phyloP scores from a whole-genome alignment of 2,113 vertebrate species.

The Calyptomena viridis region DNA sequence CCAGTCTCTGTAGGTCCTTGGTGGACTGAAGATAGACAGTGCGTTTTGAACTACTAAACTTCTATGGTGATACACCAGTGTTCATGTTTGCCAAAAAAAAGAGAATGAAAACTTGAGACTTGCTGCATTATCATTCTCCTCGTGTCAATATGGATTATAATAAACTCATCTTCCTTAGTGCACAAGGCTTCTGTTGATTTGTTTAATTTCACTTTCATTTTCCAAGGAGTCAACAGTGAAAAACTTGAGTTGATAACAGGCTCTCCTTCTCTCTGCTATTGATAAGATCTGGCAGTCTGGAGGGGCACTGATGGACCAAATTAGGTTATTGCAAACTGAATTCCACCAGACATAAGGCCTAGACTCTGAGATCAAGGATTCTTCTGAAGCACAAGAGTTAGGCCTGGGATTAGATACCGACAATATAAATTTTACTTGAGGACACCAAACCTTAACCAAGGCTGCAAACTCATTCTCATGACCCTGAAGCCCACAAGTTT shows the following conservation, averaged over 20 bases:
- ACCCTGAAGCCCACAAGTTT: not conserved
- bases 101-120: not conserved
- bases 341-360: not conserved
- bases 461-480: not conserved
- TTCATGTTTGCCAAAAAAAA: not conserved
- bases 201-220: not conserved
- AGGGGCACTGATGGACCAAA: not conserved
- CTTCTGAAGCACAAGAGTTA: not conserved
- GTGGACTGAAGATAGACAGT: not conserved
- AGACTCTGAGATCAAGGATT: not conserved
- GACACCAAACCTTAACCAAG: not conserved
- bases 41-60: not conserved
- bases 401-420: not conserved
- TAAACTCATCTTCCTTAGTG: not conserved
- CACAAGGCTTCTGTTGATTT: not conserved
- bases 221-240: not conserved
- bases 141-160: not conserved
- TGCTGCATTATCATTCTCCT: not conserved
- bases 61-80: not conserved
- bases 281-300: not conserved
- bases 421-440: accelerated
- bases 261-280: not conserved
- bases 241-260: not conserved
- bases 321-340: not conserved
- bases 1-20: not conserved